Base-by-base conservation (phyloP, 2,888 invertebrate species). In the Leptopilina drosophilae region DNA sequence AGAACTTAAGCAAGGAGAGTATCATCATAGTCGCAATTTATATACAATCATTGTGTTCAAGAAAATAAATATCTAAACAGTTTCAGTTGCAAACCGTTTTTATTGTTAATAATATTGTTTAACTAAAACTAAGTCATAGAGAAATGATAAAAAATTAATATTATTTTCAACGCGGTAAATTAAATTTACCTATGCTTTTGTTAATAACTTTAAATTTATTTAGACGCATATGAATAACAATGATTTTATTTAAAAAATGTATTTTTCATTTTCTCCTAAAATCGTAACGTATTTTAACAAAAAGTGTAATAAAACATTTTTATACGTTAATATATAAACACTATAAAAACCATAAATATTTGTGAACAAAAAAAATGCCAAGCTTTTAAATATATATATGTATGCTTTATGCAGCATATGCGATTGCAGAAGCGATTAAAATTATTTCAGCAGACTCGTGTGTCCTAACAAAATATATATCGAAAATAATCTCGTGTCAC, bases 401-500 rank as follows among this genome's bases (percentile, higher is more conserved):
- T 33, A 46, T 46, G 46, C 11, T 12, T 49, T 49, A 14, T 20
- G n/a, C 73, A 14, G 56, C 73, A 73, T 73, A 56, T 73, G 73
- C 33, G 73, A 56, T 33, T 69, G 53, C 49, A 49, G 14, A 69
- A 53, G 15, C 1, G 33, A 53, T 56, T 56, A 56, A 33, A 73
- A 53, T 69, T 49, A 9, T 49, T 53, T 33, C 14, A 73, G n/a
- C 26, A 33, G 67, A 6, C 69, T 69, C 73, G 49, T 49, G 26
- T 73, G 73, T 73, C 73, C 8, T 33, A 73, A 56, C 53, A 53
- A 53, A 73, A 73, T 73, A 73, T 73, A 73, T 73, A 56, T 56
- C 33, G n/a, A 73, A 56, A 62, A 20, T 62, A 62, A 73, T 73
- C 73, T 73, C 49, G 33, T 33, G 33, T 53, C 62, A 62, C 62